Base-by-base conservation (phyloP, 2,888 invertebrate genomes). In the Galerucella nymphaeae region DNA sequence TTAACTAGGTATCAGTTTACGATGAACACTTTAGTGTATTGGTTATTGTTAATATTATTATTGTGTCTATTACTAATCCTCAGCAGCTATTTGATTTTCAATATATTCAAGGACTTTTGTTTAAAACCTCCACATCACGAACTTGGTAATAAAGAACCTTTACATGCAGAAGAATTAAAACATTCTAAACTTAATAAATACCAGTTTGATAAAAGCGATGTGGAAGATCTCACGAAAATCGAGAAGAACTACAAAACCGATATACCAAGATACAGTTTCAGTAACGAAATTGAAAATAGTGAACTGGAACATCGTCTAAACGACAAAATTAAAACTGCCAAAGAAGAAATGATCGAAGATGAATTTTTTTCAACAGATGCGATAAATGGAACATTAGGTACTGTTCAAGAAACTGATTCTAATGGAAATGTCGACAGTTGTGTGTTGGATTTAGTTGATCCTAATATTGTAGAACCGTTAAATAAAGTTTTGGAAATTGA, bases 21-120 rank as follows among this genome's bases (percentile, higher is more conserved):
- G 71, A 80, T 80, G 80, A 73, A 72, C 68, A 66, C 74, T 30
- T 23, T 75, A 30, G 61, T 78, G 48, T 80, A 77, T 73, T 79
- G 79, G 79, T 61, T 75, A 16, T 30, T 77, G 62, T 68, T 80
- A 2, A 18, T 70, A 13, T 41, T 73, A 10, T 72, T 80, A 62
- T 70, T 75, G 23, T 16, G 45, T 61, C 59, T 76, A 65, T 71
- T 79, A 73, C 73, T 74, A 13, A 70, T 75, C n/a, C 58, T 78
- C n/a, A 68, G 75, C 45, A 53, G 73, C 11, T 78, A 77, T 65
- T 66, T 78, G 14, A 53, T 73, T 14, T 65, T 75, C 59, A 77
- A 63, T 59, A 16, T 79, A 8, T 67, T 74, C 30, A 38, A 62
- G 48, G 76, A 77, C 48, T 20, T 68, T 42, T 76, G 65, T 55